A percentile compares a stretch with the other conserved stretches of the same genome.
phyloP scores from a whole-genome alignment of 2,888 invertebrate species.

The Athalia rosae region DNA sequence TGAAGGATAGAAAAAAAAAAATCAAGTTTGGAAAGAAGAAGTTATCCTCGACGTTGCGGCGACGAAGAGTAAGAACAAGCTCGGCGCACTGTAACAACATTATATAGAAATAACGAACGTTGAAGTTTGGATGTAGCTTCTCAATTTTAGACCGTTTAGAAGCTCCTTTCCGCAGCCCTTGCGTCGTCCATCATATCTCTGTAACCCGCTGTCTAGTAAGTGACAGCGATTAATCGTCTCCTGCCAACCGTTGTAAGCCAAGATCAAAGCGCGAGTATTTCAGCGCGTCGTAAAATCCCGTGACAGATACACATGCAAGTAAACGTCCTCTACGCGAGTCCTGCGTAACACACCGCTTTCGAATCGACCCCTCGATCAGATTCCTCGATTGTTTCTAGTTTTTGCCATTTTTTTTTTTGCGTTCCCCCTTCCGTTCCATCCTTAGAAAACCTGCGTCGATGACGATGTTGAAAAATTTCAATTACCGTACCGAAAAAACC shows the following conservation, averaged over 20 bases:
- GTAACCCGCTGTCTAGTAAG: constrained; percentile 58
- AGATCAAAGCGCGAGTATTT: constrained; percentile 41
- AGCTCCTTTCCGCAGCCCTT: constrained; percentile 46
- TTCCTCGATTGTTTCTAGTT: too few relatives aligned
- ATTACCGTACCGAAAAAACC: constrained; percentile 49
- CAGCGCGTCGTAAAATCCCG: constrained; percentile 5
- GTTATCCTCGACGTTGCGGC: too few relatives aligned
- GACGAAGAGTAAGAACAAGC: too few relatives aligned
- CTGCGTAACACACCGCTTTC: neutral
- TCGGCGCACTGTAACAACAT: too few relatives aligned
- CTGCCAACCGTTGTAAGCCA: constrained; percentile 56
- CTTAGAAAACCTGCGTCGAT: too few relatives aligned
- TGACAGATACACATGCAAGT: neutral
- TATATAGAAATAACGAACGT: too few relatives aligned
- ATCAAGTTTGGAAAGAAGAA: too few relatives aligned
- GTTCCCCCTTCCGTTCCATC: too few relatives aligned
- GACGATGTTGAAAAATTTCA: constrained; percentile 55
- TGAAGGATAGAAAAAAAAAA: too few relatives aligned
- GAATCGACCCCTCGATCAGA: neutral
- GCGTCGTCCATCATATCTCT: constrained; percentile 65
- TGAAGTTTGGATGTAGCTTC: constrained; percentile 18
- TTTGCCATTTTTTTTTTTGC: neutral
- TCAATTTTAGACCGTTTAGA: constrained; percentile 53
- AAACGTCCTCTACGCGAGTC: neutral
- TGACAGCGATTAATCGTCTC: constrained; percentile 63